Evolutionary conservation across 1,140 invertebrate species (phyloP), one percentile per base, ranked within the genome.

Genomic region (Aphis gossypii): DNA sequence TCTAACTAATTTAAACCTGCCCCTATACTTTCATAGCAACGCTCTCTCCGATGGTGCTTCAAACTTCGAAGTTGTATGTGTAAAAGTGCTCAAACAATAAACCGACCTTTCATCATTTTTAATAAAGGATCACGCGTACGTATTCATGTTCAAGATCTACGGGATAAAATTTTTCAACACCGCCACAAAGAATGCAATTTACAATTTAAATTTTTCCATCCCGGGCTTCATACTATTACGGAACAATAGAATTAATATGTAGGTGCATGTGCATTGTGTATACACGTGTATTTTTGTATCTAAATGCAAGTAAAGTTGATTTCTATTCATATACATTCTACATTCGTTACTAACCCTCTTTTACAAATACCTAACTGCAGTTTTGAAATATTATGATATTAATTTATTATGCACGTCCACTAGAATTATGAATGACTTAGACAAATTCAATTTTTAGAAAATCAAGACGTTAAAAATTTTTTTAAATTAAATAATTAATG

Each of bases 61-160:
- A 48, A 48, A 87, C 44, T 87, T 48, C 25, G 30, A 20, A 48
- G n/a, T 51, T 88, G 25, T 51, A 51, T 23, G 46, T 41, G 8
- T 30, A 51, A 88, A 84, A 51, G 25, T 87, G 44, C n/a, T 88
- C 46, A 51, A 88, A 88, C 86, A 88, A 88, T 88, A 88, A 88
- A 88, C n/a, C 30, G 44, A 88, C 86, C 46, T 88, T 88, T 88
- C 44, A 48, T 48, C 46, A 51, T 48, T 88, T 88, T 48, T 51
- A 87, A 51, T 51, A 88, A 88, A 88, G n/a, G 46, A 88, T 51
- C 86, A 51, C 46, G 8, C 20, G n/a, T 51, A 35, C 46, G 7
- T 51, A 88, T 35, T 51, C 86, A 88, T 35, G 18, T 88, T 88
- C 11, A 48, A 88, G 86, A 51, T 88, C 18, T 51, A 9, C 46